These are phyloP conservation scores for Idaea biselata DNA, from an alignment of 2,888 invertebrate genomes.

Conservation along the genomic window DNA sequence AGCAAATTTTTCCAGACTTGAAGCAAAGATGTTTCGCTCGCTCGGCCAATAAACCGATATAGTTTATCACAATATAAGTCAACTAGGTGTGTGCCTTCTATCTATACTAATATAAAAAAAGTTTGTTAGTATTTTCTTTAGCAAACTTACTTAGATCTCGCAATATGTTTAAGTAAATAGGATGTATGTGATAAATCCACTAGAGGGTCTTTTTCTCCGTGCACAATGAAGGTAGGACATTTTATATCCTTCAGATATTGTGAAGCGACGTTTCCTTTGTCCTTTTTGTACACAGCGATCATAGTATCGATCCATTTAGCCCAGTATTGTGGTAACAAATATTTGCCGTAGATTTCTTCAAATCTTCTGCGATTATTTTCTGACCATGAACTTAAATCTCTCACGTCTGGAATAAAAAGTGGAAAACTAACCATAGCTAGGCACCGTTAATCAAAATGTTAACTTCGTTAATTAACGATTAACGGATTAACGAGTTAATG, in stretches of 20 bases:
- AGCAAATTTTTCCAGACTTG: too few relatives aligned
- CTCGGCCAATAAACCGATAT: too few relatives aligned
- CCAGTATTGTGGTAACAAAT: constrained; percentile 86
- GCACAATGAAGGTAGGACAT: constrained; percentile 90
- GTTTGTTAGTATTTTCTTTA: too few relatives aligned
- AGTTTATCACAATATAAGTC: too few relatives aligned
- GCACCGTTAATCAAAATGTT: too few relatives aligned
- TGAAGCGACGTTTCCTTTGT: constrained; percentile 87
- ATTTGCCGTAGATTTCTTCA: constrained; percentile 86
- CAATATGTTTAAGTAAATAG: constrained; percentile 85
- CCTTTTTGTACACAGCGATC: constrained; percentile 73
- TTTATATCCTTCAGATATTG: constrained; percentile 82
- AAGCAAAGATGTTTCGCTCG: too few relatives aligned
- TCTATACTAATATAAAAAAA: too few relatives aligned
- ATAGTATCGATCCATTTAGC: constrained; percentile 86
- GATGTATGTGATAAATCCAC: constrained; percentile 87
- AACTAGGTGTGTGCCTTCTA: too few relatives aligned
- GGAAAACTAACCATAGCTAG: too few relatives aligned
- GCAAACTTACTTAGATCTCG: constrained; percentile 81
- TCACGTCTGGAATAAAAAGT: constrained; percentile 78
- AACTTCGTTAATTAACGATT: too few relatives aligned
- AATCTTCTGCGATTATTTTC: constrained; percentile 87
- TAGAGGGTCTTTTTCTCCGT: constrained; percentile 91
- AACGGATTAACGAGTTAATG: too few relatives aligned
- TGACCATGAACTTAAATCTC: constrained; percentile 89